Percentiles rank a stretch among this genome's conserved stretches.
Evolutionary conservation across 2,797 vertebrate genomes (phyloP).

Genomic region (Amblyraja radiata): DNA sequence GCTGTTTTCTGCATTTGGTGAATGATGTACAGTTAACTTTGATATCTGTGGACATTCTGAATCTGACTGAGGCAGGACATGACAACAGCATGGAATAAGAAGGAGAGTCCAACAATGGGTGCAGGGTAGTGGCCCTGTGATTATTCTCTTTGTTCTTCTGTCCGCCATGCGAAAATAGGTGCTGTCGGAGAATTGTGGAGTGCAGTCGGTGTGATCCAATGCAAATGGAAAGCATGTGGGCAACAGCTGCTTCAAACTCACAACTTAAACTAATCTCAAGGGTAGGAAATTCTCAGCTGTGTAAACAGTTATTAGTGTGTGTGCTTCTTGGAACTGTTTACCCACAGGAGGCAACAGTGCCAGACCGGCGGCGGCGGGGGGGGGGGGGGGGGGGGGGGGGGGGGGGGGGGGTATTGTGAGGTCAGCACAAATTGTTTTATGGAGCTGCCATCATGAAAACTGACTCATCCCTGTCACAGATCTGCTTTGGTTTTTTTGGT

Average conservation of each 20-base stretch:
- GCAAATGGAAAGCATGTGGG: not conserved
- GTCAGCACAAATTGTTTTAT: not conserved
- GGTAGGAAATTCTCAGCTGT: slow-evolving; percentile 24
- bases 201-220: not conserved
- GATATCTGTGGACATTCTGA: not conserved
- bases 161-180: not conserved
- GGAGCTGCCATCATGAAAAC: not conserved
- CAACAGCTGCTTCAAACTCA: not conserved
- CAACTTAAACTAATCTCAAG: not conserved
- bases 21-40: not conserved
- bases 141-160: too few relatives aligned
- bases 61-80: not conserved
- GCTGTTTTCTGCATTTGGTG: not conserved
- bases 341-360: too few relatives aligned
- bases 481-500: not conserved
- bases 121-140: not conserved
- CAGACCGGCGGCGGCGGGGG: too few relatives aligned
- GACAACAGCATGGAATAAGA: not conserved
- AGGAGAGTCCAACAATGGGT: not conserved
- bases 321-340: not conserved
- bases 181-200: not conserved
- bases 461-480: not conserved
- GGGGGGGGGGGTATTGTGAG: not conserved
- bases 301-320: not conserved
- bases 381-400: too few relatives aligned